Evolutionary conservation across 2,888 invertebrate species (phyloP).

Genomic region (Euphydryas editha): DNA sequence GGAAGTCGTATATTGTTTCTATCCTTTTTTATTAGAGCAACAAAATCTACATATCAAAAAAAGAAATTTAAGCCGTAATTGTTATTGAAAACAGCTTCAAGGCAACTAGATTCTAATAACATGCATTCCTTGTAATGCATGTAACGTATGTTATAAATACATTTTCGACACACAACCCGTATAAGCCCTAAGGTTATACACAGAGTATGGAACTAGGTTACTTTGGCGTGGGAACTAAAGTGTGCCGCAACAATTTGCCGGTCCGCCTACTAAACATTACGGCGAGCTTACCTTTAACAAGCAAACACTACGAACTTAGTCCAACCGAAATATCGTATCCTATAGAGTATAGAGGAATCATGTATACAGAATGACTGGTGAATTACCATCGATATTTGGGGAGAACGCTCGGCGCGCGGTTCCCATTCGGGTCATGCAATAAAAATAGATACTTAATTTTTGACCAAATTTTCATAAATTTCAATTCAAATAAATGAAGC

Average conservation of each 20-base stretch:
- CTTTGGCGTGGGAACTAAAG: slow-evolving; percentile 37
- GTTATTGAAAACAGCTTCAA: slow-evolving; percentile 6
- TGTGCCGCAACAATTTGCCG: slow-evolving; percentile 24
- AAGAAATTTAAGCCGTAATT: too few relatives aligned
- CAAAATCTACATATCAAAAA: too few relatives aligned
- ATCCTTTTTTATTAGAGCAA: slow-evolving; percentile 7
- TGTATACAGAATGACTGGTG: too few relatives aligned
- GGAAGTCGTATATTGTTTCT: too few relatives aligned
- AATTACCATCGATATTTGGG: too few relatives aligned
- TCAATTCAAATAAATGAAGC: too few relatives aligned
- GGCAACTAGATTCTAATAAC: neutral
- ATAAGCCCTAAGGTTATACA: slow-evolving; percentile 37
- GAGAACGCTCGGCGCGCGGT: too few relatives aligned
- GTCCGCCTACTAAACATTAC: slow-evolving; percentile 35
- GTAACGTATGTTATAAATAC: slow-evolving; percentile 16
- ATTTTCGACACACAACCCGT: slow-evolving; percentile 29
- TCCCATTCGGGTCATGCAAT: too few relatives aligned
- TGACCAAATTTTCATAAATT: too few relatives aligned
- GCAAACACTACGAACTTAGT: slow-evolving; percentile 30
- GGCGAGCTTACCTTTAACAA: slow-evolving; percentile 29
- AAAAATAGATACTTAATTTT: too few relatives aligned
- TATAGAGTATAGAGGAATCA: slow-evolving; percentile 13
- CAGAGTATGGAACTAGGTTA: slow-evolving; percentile 35
- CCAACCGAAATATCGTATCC: slow-evolving; percentile 26
- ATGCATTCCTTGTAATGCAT: neutral